These are phyloP conservation scores for Syndactyla subalaris DNA, from an alignment of 2,797 vertebrate genomes.

Conservation along the genomic window DNA sequence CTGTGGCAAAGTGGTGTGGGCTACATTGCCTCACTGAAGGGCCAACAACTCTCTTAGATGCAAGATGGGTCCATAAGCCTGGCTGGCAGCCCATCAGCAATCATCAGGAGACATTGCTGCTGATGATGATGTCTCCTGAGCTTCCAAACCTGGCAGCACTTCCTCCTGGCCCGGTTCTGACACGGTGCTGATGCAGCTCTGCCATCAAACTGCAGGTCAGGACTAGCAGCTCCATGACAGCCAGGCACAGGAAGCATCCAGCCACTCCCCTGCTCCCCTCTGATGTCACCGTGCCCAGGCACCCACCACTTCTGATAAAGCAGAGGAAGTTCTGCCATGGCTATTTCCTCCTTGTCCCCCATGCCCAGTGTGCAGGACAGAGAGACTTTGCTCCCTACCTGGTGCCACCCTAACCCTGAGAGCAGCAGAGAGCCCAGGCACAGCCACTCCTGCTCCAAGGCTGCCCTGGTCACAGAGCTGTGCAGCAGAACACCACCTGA, in stretches of 20 bases:
- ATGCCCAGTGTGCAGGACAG: rapidly evolving
- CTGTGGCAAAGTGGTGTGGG: not conserved
- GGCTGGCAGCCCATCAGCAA: not conserved
- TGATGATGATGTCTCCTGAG: not conserved
- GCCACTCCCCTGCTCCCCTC: not conserved
- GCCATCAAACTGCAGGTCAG: not conserved
- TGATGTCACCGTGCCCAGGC: not conserved
- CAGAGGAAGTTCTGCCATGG: not conserved
- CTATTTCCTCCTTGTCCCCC: not conserved
- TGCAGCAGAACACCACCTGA: not conserved
- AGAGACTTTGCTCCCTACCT: not conserved
- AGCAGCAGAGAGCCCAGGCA: not conserved
- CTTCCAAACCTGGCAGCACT: not conserved
- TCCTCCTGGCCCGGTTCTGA: not conserved
- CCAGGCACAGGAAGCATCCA: rapidly evolving
- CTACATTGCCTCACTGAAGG: not conserved
- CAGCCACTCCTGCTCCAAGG: not conserved
- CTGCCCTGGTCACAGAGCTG: not conserved
- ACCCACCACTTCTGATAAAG: not conserved
- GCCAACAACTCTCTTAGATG: not conserved
- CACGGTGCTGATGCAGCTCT: not conserved
- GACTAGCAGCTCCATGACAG: not conserved
- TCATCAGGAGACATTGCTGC: rapidly evolving
- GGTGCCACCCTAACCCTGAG: not conserved
- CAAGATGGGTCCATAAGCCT: not conserved